Base-by-base conservation (phyloP, 2,797 vertebrate species). In the Luscinia megarhynchos region DNA sequence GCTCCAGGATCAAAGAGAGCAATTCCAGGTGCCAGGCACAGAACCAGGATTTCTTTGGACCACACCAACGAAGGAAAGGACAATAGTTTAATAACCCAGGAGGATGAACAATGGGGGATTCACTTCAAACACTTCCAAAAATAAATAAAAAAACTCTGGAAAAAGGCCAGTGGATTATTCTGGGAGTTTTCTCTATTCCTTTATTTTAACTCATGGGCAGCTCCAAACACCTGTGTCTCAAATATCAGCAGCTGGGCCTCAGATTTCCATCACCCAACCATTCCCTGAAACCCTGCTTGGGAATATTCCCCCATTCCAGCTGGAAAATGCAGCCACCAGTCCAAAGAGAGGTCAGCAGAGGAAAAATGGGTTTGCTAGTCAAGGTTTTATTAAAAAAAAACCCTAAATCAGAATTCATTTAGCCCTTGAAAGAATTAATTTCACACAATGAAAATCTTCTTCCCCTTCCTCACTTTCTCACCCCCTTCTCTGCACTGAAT, bases 171-270 rank as follows among this genome's bases (percentile, higher is more conserved):
- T 9, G 78, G 78, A 72, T 93, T 92, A 77, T 82, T 95, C 41
- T 53, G 2, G 57, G 92, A 77, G 53, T n/a, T 82, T 62, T 38
- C 50, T 67, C 11, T 58, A 24, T 57, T 74, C 24, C 24, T 36
- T 93, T 92, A 46, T 82, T 73, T 32, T 13, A 41, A n/a, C 51
- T 67, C 54, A 5, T 3, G 85, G 46, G 79, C 51, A 72, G 79
- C 36, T 69, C 77, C 38, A 29, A 59, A 41, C 88, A 94, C 94
- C 92, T 92, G 92, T 11, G 50, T 53, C 84, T 95, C 88, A 68
- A 51, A 72, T 90, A 23, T 46, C 94, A 92, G 86, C 90, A 89
- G 86, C 74, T 90, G 77, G 32, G 32, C 19, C 46, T 68, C 46
- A 22, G 64, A 45, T 73, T 50, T 67, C 29, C 11, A 3, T 21